Evolutionary conservation across 2,888 invertebrate species (phyloP).

Genomic region (Mesoligia furuncula): DNA sequence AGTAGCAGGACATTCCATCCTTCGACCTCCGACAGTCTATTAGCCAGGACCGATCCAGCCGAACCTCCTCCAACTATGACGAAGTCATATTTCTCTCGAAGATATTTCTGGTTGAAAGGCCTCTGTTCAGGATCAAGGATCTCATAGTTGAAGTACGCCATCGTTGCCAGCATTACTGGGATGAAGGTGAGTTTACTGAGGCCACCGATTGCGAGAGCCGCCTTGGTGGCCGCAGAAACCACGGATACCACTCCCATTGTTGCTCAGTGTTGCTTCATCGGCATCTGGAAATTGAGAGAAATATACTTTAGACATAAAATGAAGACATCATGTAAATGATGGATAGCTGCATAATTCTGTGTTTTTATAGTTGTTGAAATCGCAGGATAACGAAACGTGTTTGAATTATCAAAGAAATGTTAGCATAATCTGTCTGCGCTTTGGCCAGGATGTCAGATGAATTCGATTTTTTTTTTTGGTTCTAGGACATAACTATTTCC

Average conservation of each 20-base stretch:
- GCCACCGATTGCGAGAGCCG: slow-evolving; percentile 93
- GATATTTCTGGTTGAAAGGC: slow-evolving; percentile 92
- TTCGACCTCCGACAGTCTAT: slow-evolving; percentile 94
- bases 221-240: slow-evolving; percentile 92
- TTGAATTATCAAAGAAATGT: neutral
- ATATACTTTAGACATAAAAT: slow-evolving; percentile 13
- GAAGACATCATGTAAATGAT: slow-evolving; percentile 19
- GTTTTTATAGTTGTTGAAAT: slow-evolving; percentile 17
- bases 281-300: slow-evolving; percentile 68
- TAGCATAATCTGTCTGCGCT: neutral
- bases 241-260: slow-evolving; percentile 85
- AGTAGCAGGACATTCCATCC: slow-evolving; percentile 95
- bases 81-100: slow-evolving; percentile 95
- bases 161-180: slow-evolving; percentile 93
- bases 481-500: no score
- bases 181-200: slow-evolving; percentile 93
- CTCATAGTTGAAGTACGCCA: slow-evolving; percentile 96
- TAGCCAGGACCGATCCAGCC: slow-evolving; percentile 96
- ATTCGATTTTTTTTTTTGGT: no score
- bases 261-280: slow-evolving; percentile 70
- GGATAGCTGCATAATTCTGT: neutral
- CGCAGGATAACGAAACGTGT: no score
- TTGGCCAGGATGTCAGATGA: no score
- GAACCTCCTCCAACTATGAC: slow-evolving; percentile 95
- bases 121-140: slow-evolving; percentile 95